These are phyloP conservation scores for Drosophila punjabiensis DNA, from an alignment of 1,140 invertebrate genomes.

Conservation along the genomic window DNA sequence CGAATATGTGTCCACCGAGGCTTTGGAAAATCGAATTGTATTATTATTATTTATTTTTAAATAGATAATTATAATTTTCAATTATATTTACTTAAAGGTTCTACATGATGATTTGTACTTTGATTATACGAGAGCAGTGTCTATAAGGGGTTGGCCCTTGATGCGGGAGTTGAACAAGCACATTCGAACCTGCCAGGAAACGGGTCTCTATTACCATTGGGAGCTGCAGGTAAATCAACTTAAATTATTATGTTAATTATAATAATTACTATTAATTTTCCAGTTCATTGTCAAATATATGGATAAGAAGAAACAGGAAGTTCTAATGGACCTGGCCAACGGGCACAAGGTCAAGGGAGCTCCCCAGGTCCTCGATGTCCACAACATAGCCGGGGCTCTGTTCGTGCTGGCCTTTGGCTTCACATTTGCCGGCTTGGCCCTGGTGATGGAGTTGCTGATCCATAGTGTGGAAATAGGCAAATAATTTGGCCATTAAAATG, in stretches of 20 bases:
- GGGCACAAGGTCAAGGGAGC: conserved; percentile 60
- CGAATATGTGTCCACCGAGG: conserved; percentile 64
- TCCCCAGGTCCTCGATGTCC: conserved; percentile 61
- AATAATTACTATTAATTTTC: background rate
- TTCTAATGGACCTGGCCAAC: conserved; percentile 60
- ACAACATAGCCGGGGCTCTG: conserved; percentile 71
- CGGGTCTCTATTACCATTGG: conserved; percentile 73
- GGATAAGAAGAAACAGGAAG: conserved; percentile 68
- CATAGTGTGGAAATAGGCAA: conserved; percentile 17
- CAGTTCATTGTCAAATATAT: conserved; percentile 66
- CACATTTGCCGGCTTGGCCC: conserved; percentile 42
- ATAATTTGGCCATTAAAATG: conserved; percentile 44
- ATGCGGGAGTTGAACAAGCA: conserved; percentile 71
- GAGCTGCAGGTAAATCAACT: conserved; percentile 57
- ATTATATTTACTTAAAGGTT: conserved; percentile 27
- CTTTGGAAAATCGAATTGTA: conserved; percentile 73
- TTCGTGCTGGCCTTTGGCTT: conserved; percentile 74
- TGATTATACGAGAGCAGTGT: conserved; percentile 77
- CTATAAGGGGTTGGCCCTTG: conserved; percentile 74
- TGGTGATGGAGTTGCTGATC: conserved; percentile 44
- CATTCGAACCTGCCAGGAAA: conserved; percentile 68
- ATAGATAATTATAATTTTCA: background rate
- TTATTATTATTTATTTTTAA: background rate
- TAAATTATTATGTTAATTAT: background rate
- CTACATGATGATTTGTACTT: conserved; percentile 76